Evolutionary conservation across 2,113 vertebrate species (phyloP), one percentile per base, ranked within the genome.

Genomic region (Notarius quadriscutis): DNA sequence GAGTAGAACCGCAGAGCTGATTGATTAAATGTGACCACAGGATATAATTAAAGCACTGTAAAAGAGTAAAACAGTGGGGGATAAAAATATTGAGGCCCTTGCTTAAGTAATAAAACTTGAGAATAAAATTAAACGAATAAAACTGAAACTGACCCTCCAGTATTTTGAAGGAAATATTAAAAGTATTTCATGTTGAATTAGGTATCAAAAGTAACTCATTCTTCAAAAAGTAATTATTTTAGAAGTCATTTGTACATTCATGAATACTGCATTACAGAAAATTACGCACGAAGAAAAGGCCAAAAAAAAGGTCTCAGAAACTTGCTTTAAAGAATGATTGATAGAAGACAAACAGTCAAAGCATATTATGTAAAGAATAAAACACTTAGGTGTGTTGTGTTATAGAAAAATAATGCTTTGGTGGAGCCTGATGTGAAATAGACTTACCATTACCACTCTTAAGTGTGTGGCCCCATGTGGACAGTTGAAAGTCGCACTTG

Each of bases 221-320:
- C 63, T 67, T 83, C 81, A 67, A 83, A 83, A 83, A 67, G 81
- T 82, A 50, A 84, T 84, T 84, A 53, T 15, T 51, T 53, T 53
- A 53, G 48, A 53, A 67, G 65, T 84, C 83, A 58, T 34, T 55
- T 57, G 69, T 84, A 84, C 67, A 84, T 72, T 84, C 83, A 74
- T 84, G 50, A 84, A 84, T 84, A 72, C 27, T 74, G 51, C 53
- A 57, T 69, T 41, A 67, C 48, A 84, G n/a, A 84, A 71, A n/a
- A 57, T 69, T 71, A 55, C 53, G 55, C 65, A 84, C 50, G 10
- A n/a, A 83, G 65, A 57, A 53, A 17, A 41, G 48, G 41, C 18
- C 7, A 1, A 7, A 9, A 57, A 30, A 57, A 80, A 80, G 8
- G 53, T 15, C 3, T 80, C 27, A 6, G n/a, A 58, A 58, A 30